Evolutionary conservation across 2,113 vertebrate species (phyloP), one percentile per base, ranked within the genome.

Genomic region (Gobiocypris rarus): DNA sequence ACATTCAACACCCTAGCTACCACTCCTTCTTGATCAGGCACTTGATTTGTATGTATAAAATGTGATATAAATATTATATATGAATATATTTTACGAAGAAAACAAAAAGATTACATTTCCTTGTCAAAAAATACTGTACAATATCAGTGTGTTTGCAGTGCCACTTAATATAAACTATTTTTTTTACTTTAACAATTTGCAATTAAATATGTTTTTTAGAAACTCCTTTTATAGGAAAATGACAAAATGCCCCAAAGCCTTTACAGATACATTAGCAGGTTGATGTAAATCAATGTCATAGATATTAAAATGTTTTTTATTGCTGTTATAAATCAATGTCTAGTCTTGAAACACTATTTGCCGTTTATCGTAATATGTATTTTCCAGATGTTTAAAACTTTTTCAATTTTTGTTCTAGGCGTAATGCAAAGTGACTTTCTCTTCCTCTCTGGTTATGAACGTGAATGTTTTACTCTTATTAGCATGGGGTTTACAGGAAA

Each of bases 41-140:
- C 93, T 93, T 94, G 90, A 83, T 94, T 94, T 95, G 91, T 94
- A 94, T 87, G 93, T 92, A 87, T 63, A 79, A 63, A 93, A 87
- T 94, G 93, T 94, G 90, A 93, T 89, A 92, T 92, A 93, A 92
- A 91, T 94, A 94, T 92, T 89, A 93, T 92, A 92, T 93, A 90
- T 91, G 90, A 93, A 92, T 92, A 90, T 94, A 92, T 95, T 95
- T 94, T 95, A 88, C 88, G 91, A 89, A 83, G 92, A 89, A 93
- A 92, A 81, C 63, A 84, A 87, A 90, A 86, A 79, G 10, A 58
- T 22, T 19, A 34, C 76, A 65, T 87, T 85, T 90, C 85, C 73
- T 76, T 43, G 88, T 91, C 87, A 85, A 63, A 90, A 38, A 89
- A 89, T 86, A 87, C 85, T 89, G 89, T 92, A 89, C 81, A 90